A percentile compares a stretch with the other conserved stretches of the same genome.
These are phyloP conservation scores for Chloropsis cyanopogon DNA, from an alignment of 2,113 vertebrate genomes.

Conservation along the genomic window DNA sequence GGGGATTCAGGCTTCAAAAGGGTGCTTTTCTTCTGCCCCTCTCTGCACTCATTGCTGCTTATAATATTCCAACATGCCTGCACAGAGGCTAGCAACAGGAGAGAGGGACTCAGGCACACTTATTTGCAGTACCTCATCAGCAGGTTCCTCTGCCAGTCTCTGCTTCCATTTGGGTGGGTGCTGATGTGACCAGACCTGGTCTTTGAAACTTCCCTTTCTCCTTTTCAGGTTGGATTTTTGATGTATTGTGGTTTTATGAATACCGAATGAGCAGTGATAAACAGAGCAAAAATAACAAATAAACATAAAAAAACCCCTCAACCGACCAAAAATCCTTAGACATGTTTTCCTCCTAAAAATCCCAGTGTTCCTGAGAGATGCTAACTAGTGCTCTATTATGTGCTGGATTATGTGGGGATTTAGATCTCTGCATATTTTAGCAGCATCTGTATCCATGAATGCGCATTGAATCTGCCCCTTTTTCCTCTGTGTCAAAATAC, in stretches of 20 bases:
- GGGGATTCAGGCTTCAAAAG: background rate
- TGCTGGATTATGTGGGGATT: background rate
- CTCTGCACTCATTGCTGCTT: background rate
- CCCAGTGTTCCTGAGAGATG: background rate
- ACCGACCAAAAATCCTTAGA: background rate
- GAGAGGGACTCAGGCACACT: fast-evolving
- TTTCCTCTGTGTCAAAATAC: background rate
- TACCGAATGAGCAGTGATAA: background rate
- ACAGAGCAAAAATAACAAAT: background rate
- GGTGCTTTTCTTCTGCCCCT: background rate
- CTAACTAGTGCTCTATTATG: background rate
- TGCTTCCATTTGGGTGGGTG: background rate
- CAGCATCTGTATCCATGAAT: background rate
- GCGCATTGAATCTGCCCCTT: background rate
- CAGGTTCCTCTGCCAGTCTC: background rate
- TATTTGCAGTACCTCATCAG: background rate
- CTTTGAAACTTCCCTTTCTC: background rate
- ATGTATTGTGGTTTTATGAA: background rate
- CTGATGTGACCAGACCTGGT: background rate
- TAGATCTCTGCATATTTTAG: background rate
- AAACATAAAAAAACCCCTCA: fast-evolving
- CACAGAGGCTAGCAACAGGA: background rate
- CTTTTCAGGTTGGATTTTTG: background rate
- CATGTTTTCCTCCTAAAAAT: background rate
- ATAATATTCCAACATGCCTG: background rate